phyloP scores from a whole-genome alignment of 1,140 invertebrate species.

The Aricia agestis region DNA sequence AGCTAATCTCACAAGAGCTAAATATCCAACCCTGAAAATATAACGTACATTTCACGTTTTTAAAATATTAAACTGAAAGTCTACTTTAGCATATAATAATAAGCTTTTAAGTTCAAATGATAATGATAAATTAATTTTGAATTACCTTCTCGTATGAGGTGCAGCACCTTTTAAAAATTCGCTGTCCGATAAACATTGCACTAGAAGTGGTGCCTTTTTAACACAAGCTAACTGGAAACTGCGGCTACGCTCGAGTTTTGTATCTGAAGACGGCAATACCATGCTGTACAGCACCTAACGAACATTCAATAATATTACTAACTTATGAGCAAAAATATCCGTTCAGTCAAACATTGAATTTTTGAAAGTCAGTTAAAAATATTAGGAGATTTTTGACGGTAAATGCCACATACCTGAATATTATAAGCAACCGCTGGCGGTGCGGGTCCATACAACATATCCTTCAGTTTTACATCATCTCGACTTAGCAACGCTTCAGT shows the following conservation, averaged over 20 bases:
- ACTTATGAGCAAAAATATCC: no score
- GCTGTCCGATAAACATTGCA: conserved; percentile 64
- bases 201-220: conserved; percentile 78
- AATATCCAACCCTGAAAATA: conserved; percentile 83
- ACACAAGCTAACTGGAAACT: conserved; percentile 94
- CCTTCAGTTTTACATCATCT: conserved; percentile 62
- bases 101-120: not conserved
- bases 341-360: no score
- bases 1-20: conserved; percentile 91
- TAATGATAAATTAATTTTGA: conserved; percentile 8
- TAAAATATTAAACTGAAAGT: no score
- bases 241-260: conserved; percentile 87
- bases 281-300: conserved; percentile 91
- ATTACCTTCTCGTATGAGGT: conserved; percentile 65
- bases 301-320: conserved; percentile 26
- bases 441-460: conserved; percentile 69
- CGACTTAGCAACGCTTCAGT: conserved; percentile 66
- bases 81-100: no score
- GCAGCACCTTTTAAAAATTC: conserved; percentile 66
- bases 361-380: no score
- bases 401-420: conserved; percentile 50
- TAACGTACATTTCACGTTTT: not conserved
- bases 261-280: conserved; percentile 93
- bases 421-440: conserved; percentile 73
- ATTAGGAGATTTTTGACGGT: no score